Conservation (phyloP, 2,113 vertebrate species). For the Clarias macrocephalus region DNA sequence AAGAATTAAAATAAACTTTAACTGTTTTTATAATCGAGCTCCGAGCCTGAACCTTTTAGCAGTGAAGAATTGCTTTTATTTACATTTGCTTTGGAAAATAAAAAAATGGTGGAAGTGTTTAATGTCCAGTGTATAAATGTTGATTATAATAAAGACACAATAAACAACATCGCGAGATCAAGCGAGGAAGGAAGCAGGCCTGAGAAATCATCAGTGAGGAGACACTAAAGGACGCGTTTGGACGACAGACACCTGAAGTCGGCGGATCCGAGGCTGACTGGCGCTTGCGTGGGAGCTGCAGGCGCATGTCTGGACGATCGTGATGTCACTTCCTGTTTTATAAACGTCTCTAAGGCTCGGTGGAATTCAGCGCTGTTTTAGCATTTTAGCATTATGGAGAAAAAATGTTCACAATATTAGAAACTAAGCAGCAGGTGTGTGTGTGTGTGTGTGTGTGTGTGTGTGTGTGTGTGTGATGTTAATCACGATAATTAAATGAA, state of each 20-base stretch:
- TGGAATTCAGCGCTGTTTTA: constrained; percentile 36
- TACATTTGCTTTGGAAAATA: too few relatives aligned
- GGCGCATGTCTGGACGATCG: constrained; percentile 26
- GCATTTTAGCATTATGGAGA: too few relatives aligned
- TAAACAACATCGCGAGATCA: neutral
- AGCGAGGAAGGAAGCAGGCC: neutral
- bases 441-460: too few relatives aligned
- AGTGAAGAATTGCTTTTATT: neutral
- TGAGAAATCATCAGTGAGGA: neutral
- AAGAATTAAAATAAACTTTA: neutral
- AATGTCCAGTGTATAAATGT: too few relatives aligned
- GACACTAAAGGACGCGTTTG: neutral
- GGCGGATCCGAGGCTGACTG: neutral
- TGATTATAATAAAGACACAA: neutral
- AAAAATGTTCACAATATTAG: too few relatives aligned
- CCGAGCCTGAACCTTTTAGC: too few relatives aligned
- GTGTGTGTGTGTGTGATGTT: too few relatives aligned
- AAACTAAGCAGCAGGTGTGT: too few relatives aligned
- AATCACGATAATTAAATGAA: too few relatives aligned
- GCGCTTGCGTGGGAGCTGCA: neutral
- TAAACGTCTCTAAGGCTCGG: neutral
- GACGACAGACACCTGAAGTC: neutral
- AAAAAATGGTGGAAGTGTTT: too few relatives aligned
- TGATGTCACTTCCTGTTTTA: constrained; percentile 54
- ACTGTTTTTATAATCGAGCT: neutral